Conservation (phyloP, 2,888 invertebrate genomes). For the Tenthredo notha region DNA sequence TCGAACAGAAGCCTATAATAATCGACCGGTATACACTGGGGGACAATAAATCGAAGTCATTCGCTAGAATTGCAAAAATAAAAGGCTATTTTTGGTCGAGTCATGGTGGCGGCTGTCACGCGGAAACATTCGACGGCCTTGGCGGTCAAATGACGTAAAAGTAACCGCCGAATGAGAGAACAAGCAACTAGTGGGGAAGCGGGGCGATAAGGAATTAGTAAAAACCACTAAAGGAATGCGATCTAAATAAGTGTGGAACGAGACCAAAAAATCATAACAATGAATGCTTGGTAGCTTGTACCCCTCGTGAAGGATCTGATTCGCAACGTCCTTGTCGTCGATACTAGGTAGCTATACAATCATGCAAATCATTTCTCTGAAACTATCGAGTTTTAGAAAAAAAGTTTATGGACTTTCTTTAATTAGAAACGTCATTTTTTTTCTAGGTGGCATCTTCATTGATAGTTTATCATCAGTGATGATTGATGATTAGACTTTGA, state of each 20-base stretch:
- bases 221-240: slow-evolving; percentile 50
- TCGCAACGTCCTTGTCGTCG: slow-evolving; percentile 11
- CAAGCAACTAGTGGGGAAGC: slow-evolving; percentile 43
- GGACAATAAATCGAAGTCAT: slow-evolving; percentile 23
- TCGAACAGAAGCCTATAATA: neutral
- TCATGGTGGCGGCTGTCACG: slow-evolving; percentile 50
- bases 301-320: slow-evolving; percentile 36
- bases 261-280: slow-evolving; percentile 52
- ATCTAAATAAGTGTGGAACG: slow-evolving; percentile 52
- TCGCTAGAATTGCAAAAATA: slow-evolving; percentile 15
- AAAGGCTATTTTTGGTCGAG: slow-evolving; percentile 2
- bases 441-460: neutral
- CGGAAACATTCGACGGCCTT: slow-evolving; percentile 55
- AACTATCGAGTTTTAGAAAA: neutral
- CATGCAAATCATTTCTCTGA: neutral
- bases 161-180: slow-evolving; percentile 53
- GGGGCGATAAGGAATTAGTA: slow-evolving; percentile 46
- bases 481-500: neutral
- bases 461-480: neutral
- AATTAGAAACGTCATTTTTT: neutral
- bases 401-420: neutral
- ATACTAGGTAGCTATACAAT: too few species aligned
- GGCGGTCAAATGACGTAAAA: slow-evolving; percentile 54
- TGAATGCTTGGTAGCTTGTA: slow-evolving; percentile 31
- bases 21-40: neutral